A percentile compares a stretch with the other conserved stretches of the same genome.
phyloP scores from a whole-genome alignment of 2,797 vertebrate genomes.

The Sphenopsis melanotis region DNA sequence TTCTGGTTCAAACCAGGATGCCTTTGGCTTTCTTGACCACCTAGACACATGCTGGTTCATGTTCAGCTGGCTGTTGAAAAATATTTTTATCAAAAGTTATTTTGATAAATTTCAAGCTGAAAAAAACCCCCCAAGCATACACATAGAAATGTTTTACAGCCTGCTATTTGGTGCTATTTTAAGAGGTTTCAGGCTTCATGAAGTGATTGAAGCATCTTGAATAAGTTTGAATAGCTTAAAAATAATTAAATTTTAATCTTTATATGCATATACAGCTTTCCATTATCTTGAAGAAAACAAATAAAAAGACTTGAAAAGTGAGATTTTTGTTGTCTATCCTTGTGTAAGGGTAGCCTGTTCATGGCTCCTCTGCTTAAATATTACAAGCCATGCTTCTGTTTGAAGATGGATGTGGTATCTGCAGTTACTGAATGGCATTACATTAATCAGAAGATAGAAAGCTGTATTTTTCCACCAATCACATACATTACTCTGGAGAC shows the following conservation, averaged over 20 bases:
- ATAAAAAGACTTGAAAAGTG: background rate
- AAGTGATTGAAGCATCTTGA: background rate
- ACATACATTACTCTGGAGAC: background rate
- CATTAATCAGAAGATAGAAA: slow-evolving; percentile 11
- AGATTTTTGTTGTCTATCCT: background rate
- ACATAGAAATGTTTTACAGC: background rate
- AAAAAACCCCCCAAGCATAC: accelerated
- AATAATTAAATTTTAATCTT: background rate
- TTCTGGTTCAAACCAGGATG: background rate
- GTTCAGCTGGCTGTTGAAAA: background rate
- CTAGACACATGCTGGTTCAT: background rate
- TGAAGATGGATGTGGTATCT: background rate
- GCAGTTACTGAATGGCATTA: background rate
- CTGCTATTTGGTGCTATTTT: background rate
- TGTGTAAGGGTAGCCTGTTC: background rate
- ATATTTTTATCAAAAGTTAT: background rate
- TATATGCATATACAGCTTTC: background rate
- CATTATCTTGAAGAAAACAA: background rate
- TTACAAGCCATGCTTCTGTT: background rate
- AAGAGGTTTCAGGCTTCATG: background rate
- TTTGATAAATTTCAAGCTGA: background rate
- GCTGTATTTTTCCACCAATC: background rate
- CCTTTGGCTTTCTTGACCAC: background rate
- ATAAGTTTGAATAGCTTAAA: background rate
- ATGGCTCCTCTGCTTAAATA: background rate